phyloP scores from a whole-genome alignment of 2,113 vertebrate species.

The Alosa alosa region DNA sequence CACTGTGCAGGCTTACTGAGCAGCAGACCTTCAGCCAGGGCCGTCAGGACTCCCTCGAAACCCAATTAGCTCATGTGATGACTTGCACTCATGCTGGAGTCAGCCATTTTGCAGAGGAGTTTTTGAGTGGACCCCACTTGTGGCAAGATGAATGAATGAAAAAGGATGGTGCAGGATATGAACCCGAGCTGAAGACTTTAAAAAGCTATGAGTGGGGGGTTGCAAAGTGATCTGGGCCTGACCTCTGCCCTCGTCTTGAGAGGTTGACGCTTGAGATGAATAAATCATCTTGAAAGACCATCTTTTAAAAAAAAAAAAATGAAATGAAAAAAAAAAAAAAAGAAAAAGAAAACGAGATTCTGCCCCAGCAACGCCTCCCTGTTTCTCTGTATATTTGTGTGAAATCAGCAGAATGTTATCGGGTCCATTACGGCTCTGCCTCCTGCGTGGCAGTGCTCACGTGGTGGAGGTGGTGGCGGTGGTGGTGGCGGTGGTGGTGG shows the following conservation, averaged over 20 bases:
- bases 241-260: background rate
- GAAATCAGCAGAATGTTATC: slow-evolving; percentile 70
- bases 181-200: background rate
- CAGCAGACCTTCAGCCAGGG: background rate
- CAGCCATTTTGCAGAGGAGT: background rate
- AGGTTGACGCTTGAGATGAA: background rate
- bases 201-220: background rate
- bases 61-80: background rate
- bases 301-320: background rate
- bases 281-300: background rate
- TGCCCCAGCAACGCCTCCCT: background rate
- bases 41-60: background rate
- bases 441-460: slow-evolving; percentile 38
- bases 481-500: slow-evolving; percentile 55
- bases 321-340: background rate
- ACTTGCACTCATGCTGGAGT: background rate
- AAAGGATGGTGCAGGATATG: background rate
- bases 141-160: background rate
- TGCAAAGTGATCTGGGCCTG: background rate
- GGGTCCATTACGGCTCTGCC: slow-evolving; percentile 48
- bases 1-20: background rate
- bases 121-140: background rate
- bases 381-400: slow-evolving; percentile 45
- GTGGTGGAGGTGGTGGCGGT: too few species aligned
- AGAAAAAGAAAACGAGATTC: slow-evolving; percentile 40